These are phyloP conservation scores for Rhinella marina DNA, from an alignment of 2,797 vertebrate genomes.

Conservation along the genomic window DNA sequence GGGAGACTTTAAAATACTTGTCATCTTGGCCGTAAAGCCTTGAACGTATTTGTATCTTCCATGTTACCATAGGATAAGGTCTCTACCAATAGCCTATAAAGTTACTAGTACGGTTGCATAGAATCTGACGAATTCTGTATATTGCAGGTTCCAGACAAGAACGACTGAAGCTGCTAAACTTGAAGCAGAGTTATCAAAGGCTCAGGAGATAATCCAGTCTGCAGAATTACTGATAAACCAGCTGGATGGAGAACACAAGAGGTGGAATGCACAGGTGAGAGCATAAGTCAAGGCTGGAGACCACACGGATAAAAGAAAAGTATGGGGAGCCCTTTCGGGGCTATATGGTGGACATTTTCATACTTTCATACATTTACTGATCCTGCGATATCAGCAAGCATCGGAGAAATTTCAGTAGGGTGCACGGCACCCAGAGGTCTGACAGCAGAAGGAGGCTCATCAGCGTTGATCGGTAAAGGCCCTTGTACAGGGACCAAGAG, in stretches of 20 bases:
- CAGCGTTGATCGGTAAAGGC: too few relatives aligned
- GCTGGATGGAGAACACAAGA: constrained; percentile 89
- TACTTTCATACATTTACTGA: too few relatives aligned
- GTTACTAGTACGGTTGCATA: background rate
- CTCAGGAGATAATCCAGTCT: constrained; percentile 89
- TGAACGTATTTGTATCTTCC: too few relatives aligned
- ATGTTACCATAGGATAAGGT: background rate
- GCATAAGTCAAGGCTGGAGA: background rate
- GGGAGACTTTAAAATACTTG: too few relatives aligned
- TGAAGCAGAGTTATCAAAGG: constrained; percentile 90
- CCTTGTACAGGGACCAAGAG: too few relatives aligned
- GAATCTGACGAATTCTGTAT: background rate
- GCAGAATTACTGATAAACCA: constrained; percentile 90
- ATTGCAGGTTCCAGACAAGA: constrained; percentile 86
- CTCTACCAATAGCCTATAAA: background rate
- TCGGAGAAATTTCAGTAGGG: too few relatives aligned
- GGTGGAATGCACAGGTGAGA: constrained; percentile 91
- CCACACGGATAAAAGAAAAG: background rate
- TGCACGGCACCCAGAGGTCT: too few relatives aligned
- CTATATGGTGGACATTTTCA: too few relatives aligned
- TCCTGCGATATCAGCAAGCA: too few relatives aligned
- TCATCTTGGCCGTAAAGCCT: too few relatives aligned
- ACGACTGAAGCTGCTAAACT: constrained; percentile 93
- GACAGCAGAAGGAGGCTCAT: too few relatives aligned
- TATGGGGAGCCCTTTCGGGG: too few relatives aligned